Evolutionary conservation across 2,888 invertebrate genomes (phyloP), one percentile per base, ranked within the genome.

Genomic region (Mythimna vitellina): DNA sequence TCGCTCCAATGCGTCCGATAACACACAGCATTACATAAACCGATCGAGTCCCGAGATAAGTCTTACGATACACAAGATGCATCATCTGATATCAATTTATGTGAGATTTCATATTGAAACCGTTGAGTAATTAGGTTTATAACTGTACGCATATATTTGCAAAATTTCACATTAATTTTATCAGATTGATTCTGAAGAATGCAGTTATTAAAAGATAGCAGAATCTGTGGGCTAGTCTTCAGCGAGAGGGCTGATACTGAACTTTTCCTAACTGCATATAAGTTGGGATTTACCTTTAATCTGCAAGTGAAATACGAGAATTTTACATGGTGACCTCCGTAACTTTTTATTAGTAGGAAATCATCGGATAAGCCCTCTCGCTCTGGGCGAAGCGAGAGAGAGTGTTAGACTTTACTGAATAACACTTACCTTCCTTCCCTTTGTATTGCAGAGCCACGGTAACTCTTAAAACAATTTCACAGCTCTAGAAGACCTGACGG

Each of bases 1-100:
- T 78, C 82, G 86, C 78, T 86, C 85, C 70, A 86, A 84, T 84
- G 86, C 85, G 69, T 73, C 67, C 77, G 64, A 80, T 85, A 82
- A 61, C 80, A 79, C 56, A 66, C 63, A 64, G 74, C 80, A 65
- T 86, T 86, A 83, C 76, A 81, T 79, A 82, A 79, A 75, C 67
- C 57, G 86, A 87, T 87, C 63, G 68, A 69, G 22, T 71, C 69
- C 64, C 53, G 54, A 85, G 84, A 85, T 86, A 79, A 75, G 65
- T 80, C 76, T 79, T 75, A 71, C 84, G 74, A 65, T 80, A 77
- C 72, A 73, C 70, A 70, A 84, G 84, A 83, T 82, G 76, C 73
- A 83, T 85, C 73, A 83, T 83, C 79, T 84, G 85, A 83, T 84
- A 85, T 60, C 61, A 73, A 74, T 79, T 74, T 76, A 75, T 78